phyloP scores from a whole-genome alignment of 2,113 vertebrate genomes.

The Petrocephalus microphthalmus region DNA sequence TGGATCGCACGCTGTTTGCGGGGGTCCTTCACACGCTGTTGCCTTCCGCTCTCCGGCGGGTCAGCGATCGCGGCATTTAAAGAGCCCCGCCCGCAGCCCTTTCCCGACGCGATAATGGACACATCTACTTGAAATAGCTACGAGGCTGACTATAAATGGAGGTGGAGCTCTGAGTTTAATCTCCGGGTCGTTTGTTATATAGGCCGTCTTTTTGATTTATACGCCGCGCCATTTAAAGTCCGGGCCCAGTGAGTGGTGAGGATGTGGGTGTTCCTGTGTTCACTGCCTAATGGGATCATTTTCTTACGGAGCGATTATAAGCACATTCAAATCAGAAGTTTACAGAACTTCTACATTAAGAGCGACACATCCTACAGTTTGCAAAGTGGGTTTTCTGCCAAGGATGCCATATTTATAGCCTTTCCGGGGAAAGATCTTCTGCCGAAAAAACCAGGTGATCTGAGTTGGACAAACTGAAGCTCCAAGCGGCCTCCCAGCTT shows the following conservation, averaged over 20 bases:
- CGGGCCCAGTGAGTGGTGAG: not conserved
- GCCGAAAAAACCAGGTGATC: not conserved
- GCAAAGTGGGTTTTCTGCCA: not conserved
- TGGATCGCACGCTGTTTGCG: not conserved
- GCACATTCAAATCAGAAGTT: not conserved
- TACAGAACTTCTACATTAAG: not conserved
- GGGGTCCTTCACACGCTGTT: not conserved
- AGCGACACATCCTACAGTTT: not conserved
- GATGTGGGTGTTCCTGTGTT: not conserved
- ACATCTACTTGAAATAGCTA: constrained; percentile 6
- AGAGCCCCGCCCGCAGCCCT: not conserved
- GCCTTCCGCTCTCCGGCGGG: not conserved
- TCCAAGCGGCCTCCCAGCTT: not conserved
- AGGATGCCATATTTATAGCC: not conserved
- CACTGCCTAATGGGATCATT: not conserved
- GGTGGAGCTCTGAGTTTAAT: not conserved
- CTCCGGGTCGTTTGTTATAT: constrained; percentile 5
- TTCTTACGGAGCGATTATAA: not conserved
- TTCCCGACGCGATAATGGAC: not conserved
- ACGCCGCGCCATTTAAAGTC: not conserved
- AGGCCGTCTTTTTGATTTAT: not conserved
- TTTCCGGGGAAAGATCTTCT: not conserved
- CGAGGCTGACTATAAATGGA: constrained; percentile 2
- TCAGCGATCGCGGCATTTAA: not conserved
- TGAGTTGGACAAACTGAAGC: not conserved